Evolutionary conservation across 2,113 vertebrate species (phyloP).

Genomic region (Thymallus thymallus): DNA sequence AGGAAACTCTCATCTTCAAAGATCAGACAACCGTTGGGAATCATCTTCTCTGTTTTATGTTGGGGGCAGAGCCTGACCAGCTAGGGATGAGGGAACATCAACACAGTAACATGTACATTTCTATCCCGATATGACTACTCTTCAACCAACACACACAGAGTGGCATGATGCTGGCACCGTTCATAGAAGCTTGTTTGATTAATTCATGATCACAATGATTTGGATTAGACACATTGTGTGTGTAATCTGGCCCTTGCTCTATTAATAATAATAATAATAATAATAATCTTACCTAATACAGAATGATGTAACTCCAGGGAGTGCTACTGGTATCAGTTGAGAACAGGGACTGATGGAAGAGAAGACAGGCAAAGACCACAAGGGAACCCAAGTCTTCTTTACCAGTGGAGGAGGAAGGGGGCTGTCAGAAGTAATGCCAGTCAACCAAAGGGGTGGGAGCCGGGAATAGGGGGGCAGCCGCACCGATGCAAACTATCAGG

Average conservation of each 20-base stretch:
- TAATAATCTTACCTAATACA: conserved; percentile 75
- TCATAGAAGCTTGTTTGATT: conserved; percentile 26
- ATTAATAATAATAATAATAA: conserved; percentile 11
- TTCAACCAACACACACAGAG: not conserved
- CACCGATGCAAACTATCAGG: conserved; percentile 89
- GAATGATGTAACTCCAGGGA: conserved; percentile 63
- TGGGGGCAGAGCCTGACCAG: conserved; percentile 42
- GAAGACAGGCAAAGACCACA: conserved; percentile 56
- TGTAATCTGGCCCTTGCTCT: conserved; percentile 48
- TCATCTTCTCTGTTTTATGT: conserved; percentile 79
- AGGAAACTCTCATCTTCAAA: conserved; percentile 98
- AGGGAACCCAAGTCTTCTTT: conserved; percentile 61
- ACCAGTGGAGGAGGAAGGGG: conserved; percentile 56
- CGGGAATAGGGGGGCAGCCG: conserved; percentile 72
- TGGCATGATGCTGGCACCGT: not conserved
- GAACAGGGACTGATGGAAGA: conserved; percentile 58
- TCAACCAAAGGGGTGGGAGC: conserved; percentile 54
- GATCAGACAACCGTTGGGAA: conserved; percentile 97
- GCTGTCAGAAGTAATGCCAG: conserved; percentile 73
- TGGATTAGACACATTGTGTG: conserved; percentile 48
- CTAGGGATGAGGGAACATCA: not conserved
- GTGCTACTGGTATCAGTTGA: conserved; percentile 39
- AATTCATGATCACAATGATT: conserved; percentile 39
- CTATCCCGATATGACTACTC: not conserved
- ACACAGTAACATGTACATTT: not conserved